Percentiles rank a stretch among this genome's conserved stretches.
Evolutionary conservation across 2,113 vertebrate genomes (phyloP).

Genomic region (Patagioenas fasciata): DNA sequence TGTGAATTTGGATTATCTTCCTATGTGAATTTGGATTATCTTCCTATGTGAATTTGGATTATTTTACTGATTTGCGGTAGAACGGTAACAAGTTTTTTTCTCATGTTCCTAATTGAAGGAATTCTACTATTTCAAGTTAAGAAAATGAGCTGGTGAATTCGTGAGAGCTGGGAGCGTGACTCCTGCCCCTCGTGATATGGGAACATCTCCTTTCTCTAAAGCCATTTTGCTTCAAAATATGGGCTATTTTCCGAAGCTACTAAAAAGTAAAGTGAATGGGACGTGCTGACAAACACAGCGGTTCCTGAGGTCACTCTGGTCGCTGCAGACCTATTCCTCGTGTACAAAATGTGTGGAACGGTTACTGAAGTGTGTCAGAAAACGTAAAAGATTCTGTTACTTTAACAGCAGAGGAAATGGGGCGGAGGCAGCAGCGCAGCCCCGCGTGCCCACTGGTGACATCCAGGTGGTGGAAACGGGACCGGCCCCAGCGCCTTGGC

Average conservation of each 20-base stretch:
- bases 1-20: background rate
- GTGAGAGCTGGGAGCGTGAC: background rate
- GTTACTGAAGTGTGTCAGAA: background rate
- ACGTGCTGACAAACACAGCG: background rate
- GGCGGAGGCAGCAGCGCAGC: background rate
- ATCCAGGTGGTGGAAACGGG: background rate
- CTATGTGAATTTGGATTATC: background rate
- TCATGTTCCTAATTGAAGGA: background rate
- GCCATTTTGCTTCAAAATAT: background rate
- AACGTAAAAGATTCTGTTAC: no score
- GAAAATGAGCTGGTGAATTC: background rate
- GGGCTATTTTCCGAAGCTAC: background rate
- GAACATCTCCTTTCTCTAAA: background rate
- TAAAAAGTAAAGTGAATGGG: background rate
- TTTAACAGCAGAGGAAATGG: background rate
- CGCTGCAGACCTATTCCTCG: background rate
- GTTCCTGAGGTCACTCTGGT: background rate
- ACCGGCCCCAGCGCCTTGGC: background rate
- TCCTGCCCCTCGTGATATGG: background rate
- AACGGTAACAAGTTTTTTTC: background rate
- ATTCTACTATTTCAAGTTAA: background rate
- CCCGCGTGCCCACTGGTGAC: accelerated
- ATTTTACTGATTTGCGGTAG: background rate
- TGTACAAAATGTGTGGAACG: background rate
- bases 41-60: background rate